A percentile compares a stretch with the other conserved stretches of the same genome.
Conservation (phyloP, 1,140 invertebrate genomes). For the Spodoptera frugiperda region DNA sequence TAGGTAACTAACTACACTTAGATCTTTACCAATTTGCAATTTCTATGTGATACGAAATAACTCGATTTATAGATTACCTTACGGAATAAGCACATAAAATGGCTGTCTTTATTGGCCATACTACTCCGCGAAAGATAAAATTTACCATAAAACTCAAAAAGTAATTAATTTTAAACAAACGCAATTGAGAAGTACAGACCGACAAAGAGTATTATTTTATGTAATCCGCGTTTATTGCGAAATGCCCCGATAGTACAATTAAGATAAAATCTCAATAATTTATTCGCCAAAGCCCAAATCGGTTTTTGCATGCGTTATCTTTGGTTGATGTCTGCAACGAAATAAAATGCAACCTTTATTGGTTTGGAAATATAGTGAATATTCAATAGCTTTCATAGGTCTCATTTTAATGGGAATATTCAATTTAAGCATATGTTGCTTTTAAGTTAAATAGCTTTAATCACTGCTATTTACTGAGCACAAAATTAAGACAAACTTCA, state of each 20-base stretch:
- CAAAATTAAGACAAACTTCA: too few species aligned
- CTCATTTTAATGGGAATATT: background rate
- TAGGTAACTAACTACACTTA: too few species aligned
- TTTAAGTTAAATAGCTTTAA: too few species aligned
- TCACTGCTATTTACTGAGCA: too few species aligned
- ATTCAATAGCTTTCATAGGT: background rate
- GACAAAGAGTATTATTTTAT: conserved; percentile 43
- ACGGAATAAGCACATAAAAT: too few species aligned
- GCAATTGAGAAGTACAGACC: conserved; percentile 34
- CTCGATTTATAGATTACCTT: too few species aligned
- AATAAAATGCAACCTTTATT: conserved; percentile 6
- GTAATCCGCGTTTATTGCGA: conserved; percentile 49
- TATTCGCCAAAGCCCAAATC: conserved; percentile 34
- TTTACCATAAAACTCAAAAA: conserved; percentile 5
- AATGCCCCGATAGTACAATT: conserved; percentile 55
- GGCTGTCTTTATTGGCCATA: background rate
- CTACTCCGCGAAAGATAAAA: background rate
- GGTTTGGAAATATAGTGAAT: background rate
- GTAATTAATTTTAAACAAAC: conserved; percentile 14
- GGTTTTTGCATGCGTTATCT: conserved; percentile 43
- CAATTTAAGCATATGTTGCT: background rate
- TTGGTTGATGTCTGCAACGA: background rate
- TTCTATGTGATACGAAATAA: too few species aligned
- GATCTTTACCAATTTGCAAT: too few species aligned
- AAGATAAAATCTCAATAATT: conserved; percentile 55